phyloP scores from a whole-genome alignment of 2,113 vertebrate genomes.

The Phoenicopterus ruber region DNA sequence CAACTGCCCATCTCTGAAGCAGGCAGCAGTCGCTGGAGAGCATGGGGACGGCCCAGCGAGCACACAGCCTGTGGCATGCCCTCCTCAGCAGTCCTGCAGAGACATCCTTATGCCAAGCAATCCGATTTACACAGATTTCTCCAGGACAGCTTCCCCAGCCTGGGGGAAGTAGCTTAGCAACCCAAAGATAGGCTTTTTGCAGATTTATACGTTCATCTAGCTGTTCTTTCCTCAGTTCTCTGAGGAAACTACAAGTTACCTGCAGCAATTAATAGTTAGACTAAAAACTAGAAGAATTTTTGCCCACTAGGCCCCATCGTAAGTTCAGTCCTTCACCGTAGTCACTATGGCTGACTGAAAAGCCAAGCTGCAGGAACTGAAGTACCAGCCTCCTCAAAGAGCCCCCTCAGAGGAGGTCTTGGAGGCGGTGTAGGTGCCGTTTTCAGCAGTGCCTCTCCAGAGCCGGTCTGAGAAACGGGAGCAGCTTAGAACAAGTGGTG shows the following conservation, averaged over 20 bases:
- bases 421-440: background rate
- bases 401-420: background rate
- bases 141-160: background rate
- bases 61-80: fast-evolving
- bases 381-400: background rate
- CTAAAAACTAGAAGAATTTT: background rate
- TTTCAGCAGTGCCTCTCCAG: background rate
- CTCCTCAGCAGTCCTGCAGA: background rate
- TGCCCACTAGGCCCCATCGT: background rate
- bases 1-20: background rate
- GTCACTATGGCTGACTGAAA: background rate
- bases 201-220: background rate
- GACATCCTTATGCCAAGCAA: background rate
- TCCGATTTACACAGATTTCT: background rate
- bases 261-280: background rate
- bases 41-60: fast-evolving
- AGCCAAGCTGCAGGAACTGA: background rate
- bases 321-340: background rate
- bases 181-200: background rate
- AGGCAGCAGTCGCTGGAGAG: background rate
- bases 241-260: background rate
- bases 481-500: background rate
- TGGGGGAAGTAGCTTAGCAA: background rate
- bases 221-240: background rate
- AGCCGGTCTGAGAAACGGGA: background rate